Evolutionary conservation across 2,113 vertebrate species (phyloP), one percentile per base, ranked within the genome.

Genomic region (Indicator maculatus): DNA sequence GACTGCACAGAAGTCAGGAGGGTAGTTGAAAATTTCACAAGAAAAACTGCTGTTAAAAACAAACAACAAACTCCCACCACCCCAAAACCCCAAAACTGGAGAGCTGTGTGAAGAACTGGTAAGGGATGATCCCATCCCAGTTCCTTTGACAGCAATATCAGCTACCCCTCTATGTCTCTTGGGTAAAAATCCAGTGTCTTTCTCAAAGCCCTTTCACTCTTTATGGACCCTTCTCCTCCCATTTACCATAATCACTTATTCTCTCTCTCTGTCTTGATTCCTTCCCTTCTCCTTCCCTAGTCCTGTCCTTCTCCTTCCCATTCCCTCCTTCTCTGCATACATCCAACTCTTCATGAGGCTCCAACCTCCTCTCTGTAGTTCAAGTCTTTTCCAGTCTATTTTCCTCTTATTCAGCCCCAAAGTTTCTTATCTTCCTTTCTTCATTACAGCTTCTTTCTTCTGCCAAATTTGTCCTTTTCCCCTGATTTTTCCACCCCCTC

Each of bases 401-500:
- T 77, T 70, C 6, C 7, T 53, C 17, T 70, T 89, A 36, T 16
- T 90, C 55, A 76, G 13, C 33, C 76, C 19, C 26, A 4, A 52
- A 28, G n/a, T 83, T 8, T 64, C 27, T 82, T 77, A 45, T 61
- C 39, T 15, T 5, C 19, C 50, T 88, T 78, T 90, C 79, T 78
- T 60, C 85, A 60, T 55, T 90, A 47, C 45, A 86, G 28, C 26
- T 85, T 63, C 39, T 69, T 6, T 83, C 69, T 55, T 71, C 58
- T 60, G 84, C n/a, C 64, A 63, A 91, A 84, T 93, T 93, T 83
- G 53, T 74, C 88, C 78, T 95, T 95, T 94, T 50, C n/a, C 44
- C 24, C 67, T 82, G 52, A 3, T 89, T 90, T 85, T 86, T 93
- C 52, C 44, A 72, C 89, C 83, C 80, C 58, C 45, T 90, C 31